phyloP scores from a whole-genome alignment of 64 coral and sea anemone genomes.

The Hydrozoanthus tunicans region DNA sequence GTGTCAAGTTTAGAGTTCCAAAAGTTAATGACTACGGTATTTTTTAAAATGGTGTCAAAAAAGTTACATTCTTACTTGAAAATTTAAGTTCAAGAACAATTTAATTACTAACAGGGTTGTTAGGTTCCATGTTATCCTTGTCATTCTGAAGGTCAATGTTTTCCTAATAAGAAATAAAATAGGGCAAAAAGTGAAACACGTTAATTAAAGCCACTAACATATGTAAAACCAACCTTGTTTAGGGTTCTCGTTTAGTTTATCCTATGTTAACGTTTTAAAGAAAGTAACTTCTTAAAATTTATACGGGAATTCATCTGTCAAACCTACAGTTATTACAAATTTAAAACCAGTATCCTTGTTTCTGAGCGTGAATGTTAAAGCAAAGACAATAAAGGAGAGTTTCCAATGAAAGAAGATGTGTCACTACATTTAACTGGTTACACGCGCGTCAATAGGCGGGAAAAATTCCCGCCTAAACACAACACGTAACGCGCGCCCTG shows the following conservation, averaged over 20 bases:
- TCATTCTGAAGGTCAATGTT: background rate
- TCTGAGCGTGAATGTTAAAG: no score
- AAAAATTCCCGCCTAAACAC: background rate
- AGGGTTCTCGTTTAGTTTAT: no score
- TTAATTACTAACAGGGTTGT: constrained; percentile 44
- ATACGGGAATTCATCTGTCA: no score
- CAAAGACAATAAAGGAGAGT: no score
- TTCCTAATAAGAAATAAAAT: background rate
- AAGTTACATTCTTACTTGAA: background rate
- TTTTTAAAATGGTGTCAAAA: background rate
- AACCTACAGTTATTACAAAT: no score
- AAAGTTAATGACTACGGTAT: no score
- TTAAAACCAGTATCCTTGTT: no score
- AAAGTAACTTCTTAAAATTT: background rate
- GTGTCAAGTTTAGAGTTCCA: no score
- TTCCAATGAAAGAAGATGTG: no score
- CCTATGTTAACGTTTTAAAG: no score
- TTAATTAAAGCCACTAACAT: background rate
- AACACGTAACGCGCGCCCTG: background rate
- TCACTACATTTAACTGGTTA: background rate
- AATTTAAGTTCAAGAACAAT: background rate
- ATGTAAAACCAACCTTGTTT: no score
- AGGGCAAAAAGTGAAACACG: background rate
- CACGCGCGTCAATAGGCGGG: background rate
- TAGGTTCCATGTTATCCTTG: background rate